These are phyloP conservation scores for Delia radicum DNA, from an alignment of 1,140 invertebrate genomes.

Conservation along the genomic window DNA sequence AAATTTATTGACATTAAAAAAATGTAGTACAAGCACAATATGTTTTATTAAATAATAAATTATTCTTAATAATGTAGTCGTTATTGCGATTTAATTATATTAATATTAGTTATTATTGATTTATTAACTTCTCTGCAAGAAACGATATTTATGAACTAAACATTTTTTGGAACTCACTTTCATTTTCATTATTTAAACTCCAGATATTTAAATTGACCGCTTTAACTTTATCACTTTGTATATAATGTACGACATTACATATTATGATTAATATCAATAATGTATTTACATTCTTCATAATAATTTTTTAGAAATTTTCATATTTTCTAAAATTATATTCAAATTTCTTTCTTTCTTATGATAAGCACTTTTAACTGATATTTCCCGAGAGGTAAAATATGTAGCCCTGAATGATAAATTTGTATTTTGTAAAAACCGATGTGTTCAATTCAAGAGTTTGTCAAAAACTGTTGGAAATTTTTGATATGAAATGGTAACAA, in stretches of 20 bases:
- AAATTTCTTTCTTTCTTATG: not conserved
- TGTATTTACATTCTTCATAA: not conserved
- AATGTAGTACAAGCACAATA: not conserved
- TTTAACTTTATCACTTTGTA: slow-evolving; percentile 27
- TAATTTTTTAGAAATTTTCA: not conserved
- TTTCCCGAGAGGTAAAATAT: not conserved
- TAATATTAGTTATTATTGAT: not conserved
- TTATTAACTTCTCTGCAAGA: too few species aligned
- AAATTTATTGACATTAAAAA: not conserved
- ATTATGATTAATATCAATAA: not conserved
- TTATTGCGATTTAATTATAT: not conserved
- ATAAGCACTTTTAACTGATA: not conserved
- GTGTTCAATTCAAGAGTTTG: slow-evolving; percentile 3
- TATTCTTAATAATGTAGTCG: not conserved
- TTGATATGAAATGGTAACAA: too few species aligned
- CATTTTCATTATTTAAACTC: slow-evolving; percentile 52
- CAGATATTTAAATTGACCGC: slow-evolving; percentile 49
- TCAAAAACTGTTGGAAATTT: slow-evolving; percentile 6
- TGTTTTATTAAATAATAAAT: not conserved
- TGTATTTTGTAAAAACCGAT: not conserved
- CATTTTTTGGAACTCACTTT: slow-evolving; percentile 49
- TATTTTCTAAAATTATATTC: not conserved
- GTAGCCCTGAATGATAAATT: not conserved
- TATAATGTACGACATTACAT: not conserved
- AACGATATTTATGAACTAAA: too few species aligned